Evolutionary conservation across 1,140 invertebrate genomes (phyloP).

Genomic region (Procambarus virginalis): DNA sequence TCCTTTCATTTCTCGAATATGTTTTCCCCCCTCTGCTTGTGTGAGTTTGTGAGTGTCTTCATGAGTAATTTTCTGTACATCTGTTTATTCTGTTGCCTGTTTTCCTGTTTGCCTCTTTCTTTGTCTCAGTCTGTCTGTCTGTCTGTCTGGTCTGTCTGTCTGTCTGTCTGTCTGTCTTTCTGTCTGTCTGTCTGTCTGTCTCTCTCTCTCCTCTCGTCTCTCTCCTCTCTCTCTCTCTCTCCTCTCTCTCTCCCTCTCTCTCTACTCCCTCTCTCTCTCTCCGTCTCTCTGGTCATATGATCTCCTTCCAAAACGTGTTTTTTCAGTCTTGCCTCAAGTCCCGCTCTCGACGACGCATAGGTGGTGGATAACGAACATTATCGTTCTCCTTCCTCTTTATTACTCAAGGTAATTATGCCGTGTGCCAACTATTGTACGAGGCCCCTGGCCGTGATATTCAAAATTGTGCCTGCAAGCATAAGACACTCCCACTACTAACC

Average conservation of each 20-base stretch:
- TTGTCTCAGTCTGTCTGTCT: not conserved
- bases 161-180: not conserved
- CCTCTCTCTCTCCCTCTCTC: not conserved
- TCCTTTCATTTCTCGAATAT: not conserved
- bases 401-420: not conserved
- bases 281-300: no score
- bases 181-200: not conserved
- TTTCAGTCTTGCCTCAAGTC: not conserved
- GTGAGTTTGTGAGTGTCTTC: no score
- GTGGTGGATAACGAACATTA: constrained; percentile 7
- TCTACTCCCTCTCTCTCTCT: no score
- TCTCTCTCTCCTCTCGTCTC: not conserved
- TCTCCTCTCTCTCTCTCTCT: no score
- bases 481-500: not conserved
- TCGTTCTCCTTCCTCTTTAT: not conserved
- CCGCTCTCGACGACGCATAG: not conserved
- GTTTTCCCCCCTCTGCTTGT: no score
- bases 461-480: constrained; percentile 12
- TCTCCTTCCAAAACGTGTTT: not conserved
- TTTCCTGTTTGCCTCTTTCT: not conserved
- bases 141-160: not conserved
- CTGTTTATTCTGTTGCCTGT: not conserved
- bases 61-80: no score
- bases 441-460: not conserved
- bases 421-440: not conserved